phyloP scores from a whole-genome alignment of 2,113 vertebrate species.

The Choloepus hoffmanni region DNA sequence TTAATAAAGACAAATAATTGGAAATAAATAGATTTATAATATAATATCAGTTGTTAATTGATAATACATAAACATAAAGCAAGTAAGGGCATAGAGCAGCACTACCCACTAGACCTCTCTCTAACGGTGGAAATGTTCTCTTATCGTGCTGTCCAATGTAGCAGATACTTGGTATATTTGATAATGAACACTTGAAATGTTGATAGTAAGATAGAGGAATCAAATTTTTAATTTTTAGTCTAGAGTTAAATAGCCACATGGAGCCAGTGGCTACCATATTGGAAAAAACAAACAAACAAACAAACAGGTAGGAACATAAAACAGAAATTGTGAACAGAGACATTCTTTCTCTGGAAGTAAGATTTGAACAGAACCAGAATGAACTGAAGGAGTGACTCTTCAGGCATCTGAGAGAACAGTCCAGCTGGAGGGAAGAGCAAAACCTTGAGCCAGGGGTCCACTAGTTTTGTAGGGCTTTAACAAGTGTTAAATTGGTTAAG shows the following conservation, averaged over 20 bases:
- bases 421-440: not conserved
- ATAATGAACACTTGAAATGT: not conserved
- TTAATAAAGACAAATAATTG: not conserved
- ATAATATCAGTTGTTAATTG: not conserved
- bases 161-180: not conserved
- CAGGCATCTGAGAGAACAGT: not conserved
- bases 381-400: not conserved
- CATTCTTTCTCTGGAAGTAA: not conserved
- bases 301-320: not conserved
- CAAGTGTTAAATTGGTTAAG: no score
- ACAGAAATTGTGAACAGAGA: not conserved
- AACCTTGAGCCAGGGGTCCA: not conserved
- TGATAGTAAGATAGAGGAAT: not conserved
- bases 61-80: not conserved
- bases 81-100: not conserved
- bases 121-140: not conserved
- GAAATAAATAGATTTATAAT: conserved; percentile 1
- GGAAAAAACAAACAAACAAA: not conserved
- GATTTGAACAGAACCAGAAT: not conserved
- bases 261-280: not conserved
- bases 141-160: not conserved
- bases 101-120: not conserved
- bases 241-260: not conserved
- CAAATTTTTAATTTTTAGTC: not conserved
- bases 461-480: not conserved